Evolutionary conservation across 30 jellyfish, hydroid and myxozoan genomes (phyloP).

Genomic region (Mastigias papua): DNA sequence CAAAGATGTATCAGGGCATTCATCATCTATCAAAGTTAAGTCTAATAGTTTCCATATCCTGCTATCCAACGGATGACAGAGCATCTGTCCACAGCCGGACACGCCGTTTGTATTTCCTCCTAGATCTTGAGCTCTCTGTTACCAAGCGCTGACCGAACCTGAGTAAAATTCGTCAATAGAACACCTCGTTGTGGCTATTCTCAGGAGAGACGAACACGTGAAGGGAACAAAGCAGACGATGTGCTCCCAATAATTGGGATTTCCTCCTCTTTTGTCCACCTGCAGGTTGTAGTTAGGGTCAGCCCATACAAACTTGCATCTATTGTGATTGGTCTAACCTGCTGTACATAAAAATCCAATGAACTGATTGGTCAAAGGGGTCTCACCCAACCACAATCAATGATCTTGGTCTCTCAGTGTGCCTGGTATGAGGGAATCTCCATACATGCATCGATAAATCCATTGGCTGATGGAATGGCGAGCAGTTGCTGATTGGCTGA

Average conservation of each 20-base stretch:
- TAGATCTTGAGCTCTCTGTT: neutral
- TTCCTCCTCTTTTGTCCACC: slow-evolving; percentile 69
- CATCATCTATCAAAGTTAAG: too few species aligned
- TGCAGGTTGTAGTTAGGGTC: slow-evolving; percentile 70
- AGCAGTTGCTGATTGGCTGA: slow-evolving; percentile 49
- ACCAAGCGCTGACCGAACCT: slow-evolving; percentile 19
- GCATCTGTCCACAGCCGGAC: neutral
- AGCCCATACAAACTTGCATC: slow-evolving; percentile 69
- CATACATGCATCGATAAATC: neutral
- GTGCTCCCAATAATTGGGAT: slow-evolving; percentile 61
- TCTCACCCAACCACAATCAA: neutral
- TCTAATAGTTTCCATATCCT: neutral
- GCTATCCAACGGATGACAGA: neutral
- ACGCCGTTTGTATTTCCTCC: neutral
- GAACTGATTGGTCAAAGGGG: slow-evolving; percentile 25
- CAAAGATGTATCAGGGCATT: too few species aligned
- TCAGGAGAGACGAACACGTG: slow-evolving; percentile 68
- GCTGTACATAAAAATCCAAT: neutral
- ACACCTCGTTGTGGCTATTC: slow-evolving; percentile 60
- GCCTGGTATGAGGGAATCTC: slow-evolving; percentile 3
- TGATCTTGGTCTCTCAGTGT: slow-evolving; percentile 1
- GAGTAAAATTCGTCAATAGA: neutral
- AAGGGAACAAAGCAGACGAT: slow-evolving; percentile 62
- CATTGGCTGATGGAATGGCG: slow-evolving; percentile 30
- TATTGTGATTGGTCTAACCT: slow-evolving; percentile 68